These are phyloP conservation scores for Labia minor DNA, from an alignment of 2,888 invertebrate species.

Conservation along the genomic window DNA sequence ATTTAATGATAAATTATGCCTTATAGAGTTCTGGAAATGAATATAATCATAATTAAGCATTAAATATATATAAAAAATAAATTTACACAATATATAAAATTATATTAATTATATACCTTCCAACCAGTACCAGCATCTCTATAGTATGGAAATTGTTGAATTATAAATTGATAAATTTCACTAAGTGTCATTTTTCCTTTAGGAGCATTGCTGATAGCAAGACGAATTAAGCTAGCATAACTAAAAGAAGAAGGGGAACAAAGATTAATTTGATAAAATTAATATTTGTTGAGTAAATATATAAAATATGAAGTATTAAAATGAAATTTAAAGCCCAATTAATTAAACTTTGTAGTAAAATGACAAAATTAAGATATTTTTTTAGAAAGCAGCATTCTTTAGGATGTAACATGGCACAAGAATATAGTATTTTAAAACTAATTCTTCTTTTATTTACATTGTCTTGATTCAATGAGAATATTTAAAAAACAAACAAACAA, in stretches of 20 bases:
- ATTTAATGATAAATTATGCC: slow-evolving; percentile 59
- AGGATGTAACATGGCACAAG: too few species aligned
- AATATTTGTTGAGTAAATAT: background rate
- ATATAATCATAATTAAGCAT: background rate
- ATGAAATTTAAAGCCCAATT: background rate
- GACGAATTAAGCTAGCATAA: slow-evolving; percentile 57
- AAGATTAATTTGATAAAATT: background rate
- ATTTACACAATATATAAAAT: background rate
- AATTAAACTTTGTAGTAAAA: too few species aligned
- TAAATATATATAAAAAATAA: slow-evolving; percentile 17
- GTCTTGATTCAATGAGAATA: too few species aligned
- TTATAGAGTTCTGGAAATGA: slow-evolving; percentile 54
- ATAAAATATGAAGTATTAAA: background rate
- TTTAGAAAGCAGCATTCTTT: too few species aligned
- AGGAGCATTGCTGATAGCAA: slow-evolving; percentile 55
- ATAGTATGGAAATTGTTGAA: slow-evolving; percentile 59
- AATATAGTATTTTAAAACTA: too few species aligned
- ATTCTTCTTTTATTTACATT: too few species aligned
- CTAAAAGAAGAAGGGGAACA: slow-evolving; percentile 36
- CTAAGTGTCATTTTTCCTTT: slow-evolving; percentile 61
- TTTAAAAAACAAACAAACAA: too few species aligned
- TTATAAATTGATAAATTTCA: slow-evolving; percentile 62
- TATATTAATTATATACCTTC: slow-evolving; percentile 46
- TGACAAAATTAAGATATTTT: too few species aligned
- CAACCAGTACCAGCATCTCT: slow-evolving; percentile 57